Evolutionary conservation across 2,113 vertebrate species (phyloP).

Genomic region (Hassar affinis): DNA sequence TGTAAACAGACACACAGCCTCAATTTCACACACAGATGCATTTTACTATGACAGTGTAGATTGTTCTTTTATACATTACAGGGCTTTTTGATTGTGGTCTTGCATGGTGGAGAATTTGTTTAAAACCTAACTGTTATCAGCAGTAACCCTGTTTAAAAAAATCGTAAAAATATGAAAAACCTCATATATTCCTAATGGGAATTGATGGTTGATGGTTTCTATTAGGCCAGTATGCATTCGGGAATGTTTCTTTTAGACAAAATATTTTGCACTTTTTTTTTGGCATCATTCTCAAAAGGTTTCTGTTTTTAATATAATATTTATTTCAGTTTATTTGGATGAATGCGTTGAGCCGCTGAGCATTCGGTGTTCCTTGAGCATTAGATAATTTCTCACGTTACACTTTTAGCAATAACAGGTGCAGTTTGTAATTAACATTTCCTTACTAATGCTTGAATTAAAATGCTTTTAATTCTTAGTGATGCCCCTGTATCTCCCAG

Average conservation of each 20-base stretch:
- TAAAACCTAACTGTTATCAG: neutral
- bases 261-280: neutral
- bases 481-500: neutral
- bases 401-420: neutral
- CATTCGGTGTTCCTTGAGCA: neutral
- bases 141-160: neutral
- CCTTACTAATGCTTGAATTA: neutral
- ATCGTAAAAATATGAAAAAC: neutral
- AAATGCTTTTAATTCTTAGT: neutral
- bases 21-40: conserved; percentile 21
- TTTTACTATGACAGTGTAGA: neutral
- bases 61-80: neutral
- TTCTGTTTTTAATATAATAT: no score
- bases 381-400: neutral
- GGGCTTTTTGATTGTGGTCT: conserved; percentile 1
- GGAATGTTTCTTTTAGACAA: neutral
- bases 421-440: neutral
- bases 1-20: neutral
- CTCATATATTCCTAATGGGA: neutral
- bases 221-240: neutral
- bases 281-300: no score
- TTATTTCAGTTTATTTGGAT: neutral
- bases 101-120: neutral
- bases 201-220: neutral
- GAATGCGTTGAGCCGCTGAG: neutral